Conservation (phyloP, 2,888 invertebrate genomes). For the Petrolisthes manimaculis region DNA sequence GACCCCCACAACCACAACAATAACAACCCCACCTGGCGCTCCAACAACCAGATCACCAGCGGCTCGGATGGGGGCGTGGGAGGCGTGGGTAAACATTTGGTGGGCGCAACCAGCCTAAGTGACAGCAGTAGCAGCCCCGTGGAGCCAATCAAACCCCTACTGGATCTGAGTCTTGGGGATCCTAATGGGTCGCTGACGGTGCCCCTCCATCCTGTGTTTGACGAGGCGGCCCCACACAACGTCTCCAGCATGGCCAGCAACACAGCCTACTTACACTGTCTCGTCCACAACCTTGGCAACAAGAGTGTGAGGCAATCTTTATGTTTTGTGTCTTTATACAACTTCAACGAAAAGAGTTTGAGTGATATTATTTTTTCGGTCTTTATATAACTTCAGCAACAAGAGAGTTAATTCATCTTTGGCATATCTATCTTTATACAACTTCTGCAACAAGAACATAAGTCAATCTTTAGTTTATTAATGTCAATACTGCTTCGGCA, state of each 20-base stretch:
- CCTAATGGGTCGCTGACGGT: constrained; percentile 26
- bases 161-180: constrained; percentile 42
- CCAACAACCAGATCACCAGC: neutral
- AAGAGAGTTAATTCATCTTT: no score
- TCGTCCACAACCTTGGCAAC: constrained; percentile 63
- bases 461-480: no score
- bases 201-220: constrained; percentile 61
- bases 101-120: constrained; percentile 3
- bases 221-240: constrained; percentile 62
- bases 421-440: no score
- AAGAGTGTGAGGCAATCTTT: constrained; percentile 60
- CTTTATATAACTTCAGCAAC: no score
- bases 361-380: no score
- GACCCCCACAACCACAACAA: no score
- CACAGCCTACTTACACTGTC: constrained; percentile 63
- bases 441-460: no score
- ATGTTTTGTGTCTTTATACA: neutral
- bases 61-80: neutral
- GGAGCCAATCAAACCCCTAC: constrained; percentile 61
- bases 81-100: neutral
- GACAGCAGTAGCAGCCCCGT: constrained; percentile 63
- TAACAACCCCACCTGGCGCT: neutral
- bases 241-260: constrained; percentile 58
- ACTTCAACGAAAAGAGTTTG: neutral
- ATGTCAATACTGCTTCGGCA: no score